These are phyloP conservation scores for Threskiornis aethiopicus DNA, from an alignment of 2,797 vertebrate species.

Conservation along the genomic window DNA sequence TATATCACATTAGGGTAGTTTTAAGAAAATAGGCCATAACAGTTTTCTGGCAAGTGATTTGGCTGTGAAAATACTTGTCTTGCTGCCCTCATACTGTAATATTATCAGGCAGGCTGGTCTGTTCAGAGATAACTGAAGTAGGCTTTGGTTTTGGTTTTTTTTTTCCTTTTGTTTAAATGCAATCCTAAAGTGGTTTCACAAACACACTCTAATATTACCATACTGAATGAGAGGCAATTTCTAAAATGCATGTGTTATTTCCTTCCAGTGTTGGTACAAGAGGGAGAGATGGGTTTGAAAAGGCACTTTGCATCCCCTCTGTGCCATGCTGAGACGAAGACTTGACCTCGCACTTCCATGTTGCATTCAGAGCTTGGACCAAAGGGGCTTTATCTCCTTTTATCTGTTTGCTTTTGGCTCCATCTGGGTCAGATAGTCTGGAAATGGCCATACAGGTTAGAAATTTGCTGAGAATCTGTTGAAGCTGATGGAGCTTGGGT, in stretches of 20 bases:
- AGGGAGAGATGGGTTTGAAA: neutral
- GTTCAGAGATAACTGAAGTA: slow-evolving; percentile 59
- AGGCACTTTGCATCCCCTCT: neutral
- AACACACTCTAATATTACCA: slow-evolving; percentile 34
- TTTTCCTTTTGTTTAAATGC: neutral
- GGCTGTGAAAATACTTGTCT: slow-evolving; percentile 19
- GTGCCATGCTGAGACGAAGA: neutral
- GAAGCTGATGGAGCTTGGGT: neutral
- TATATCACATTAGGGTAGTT: neutral
- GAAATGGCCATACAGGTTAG: neutral
- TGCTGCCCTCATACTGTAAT: neutral
- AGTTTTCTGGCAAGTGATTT: slow-evolving; percentile 48
- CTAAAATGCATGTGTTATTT: neutral
- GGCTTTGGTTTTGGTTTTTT: neutral
- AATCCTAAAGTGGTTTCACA: slow-evolving; percentile 58
- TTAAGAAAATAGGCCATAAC: slow-evolving; percentile 41
- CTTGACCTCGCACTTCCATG: neutral
- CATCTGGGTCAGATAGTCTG: neutral
- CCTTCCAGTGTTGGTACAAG: neutral
- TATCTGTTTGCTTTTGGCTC: neutral
- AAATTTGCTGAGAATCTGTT: neutral
- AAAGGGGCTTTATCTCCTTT: neutral
- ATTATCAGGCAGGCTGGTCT: slow-evolving; percentile 44
- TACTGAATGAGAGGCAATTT: slow-evolving; percentile 18
- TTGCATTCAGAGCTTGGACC: neutral